A percentile compares a stretch with the other conserved stretches of the same genome.
Evolutionary conservation across 1,140 invertebrate genomes (phyloP).

Genomic region (Plodia interpunctella): DNA sequence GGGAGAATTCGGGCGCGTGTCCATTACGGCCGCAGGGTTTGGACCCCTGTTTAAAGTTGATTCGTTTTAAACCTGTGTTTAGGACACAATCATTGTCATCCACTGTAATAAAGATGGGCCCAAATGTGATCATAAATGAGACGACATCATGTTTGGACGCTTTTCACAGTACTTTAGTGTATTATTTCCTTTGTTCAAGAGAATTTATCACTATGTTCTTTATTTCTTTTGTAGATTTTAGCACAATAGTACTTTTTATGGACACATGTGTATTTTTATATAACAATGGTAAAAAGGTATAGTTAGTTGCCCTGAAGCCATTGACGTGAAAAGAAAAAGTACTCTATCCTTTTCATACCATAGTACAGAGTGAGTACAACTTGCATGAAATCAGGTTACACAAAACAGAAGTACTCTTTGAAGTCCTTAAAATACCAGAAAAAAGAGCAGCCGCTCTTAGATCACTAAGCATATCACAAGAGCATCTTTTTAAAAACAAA

Average conservation of each 20-base stretch:
- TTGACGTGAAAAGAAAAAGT: not conserved
- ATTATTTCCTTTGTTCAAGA: too few species aligned
- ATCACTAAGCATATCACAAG: slow-evolving; percentile 20
- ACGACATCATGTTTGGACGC: not conserved
- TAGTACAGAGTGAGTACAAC: not conserved
- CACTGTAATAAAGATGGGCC: slow-evolving; percentile 23
- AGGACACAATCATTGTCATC: slow-evolving; percentile 31
- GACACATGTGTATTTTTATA: too few species aligned
- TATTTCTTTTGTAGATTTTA: too few species aligned
- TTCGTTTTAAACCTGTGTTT: slow-evolving; percentile 41
- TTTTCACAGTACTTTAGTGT: too few species aligned
- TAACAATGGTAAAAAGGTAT: too few species aligned
- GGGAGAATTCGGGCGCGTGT: slow-evolving; percentile 44
- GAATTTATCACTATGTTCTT: too few species aligned
- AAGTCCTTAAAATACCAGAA: slow-evolving; percentile 8
- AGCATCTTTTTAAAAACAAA: slow-evolving; percentile 24
- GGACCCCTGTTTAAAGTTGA: slow-evolving; percentile 29
- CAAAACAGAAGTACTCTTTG: not conserved
- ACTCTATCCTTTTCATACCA: not conserved
- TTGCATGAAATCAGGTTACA: slow-evolving; percentile 4
- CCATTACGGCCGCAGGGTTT: slow-evolving; percentile 31
- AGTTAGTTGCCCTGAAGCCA: too few species aligned
- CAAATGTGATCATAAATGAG: slow-evolving; percentile 15
- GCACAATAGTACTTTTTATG: too few species aligned
- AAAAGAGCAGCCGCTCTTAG: not conserved